Evolutionary conservation across 2,113 vertebrate species (phyloP).

Genomic region (Phylloscopus trochiloides): DNA sequence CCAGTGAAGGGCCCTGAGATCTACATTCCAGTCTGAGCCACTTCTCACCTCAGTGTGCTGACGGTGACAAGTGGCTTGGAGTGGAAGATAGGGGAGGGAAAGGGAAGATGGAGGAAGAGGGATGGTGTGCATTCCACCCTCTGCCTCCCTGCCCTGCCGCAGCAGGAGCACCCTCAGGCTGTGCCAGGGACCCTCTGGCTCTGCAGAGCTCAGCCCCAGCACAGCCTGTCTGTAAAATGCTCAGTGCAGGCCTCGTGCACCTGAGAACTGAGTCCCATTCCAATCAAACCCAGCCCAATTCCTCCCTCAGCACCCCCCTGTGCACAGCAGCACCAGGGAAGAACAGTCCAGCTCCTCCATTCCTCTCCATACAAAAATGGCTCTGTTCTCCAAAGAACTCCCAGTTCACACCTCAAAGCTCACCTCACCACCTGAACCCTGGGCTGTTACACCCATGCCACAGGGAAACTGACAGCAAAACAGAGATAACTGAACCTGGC

Average conservation of each 20-base stretch:
- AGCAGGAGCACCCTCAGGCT: background rate
- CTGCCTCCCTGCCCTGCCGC: too few relatives aligned
- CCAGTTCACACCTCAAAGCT: background rate
- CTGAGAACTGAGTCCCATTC: background rate
- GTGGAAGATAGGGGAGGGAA: background rate
- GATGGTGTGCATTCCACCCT: background rate
- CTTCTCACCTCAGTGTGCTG: background rate
- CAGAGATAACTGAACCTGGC: background rate
- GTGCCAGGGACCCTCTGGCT: background rate
- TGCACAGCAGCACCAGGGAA: fast-evolving
- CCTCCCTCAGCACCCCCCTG: background rate
- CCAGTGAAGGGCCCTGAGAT: fast-evolving
- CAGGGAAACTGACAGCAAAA: background rate
- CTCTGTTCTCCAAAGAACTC: background rate
- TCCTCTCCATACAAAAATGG: background rate
- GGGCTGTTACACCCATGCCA: fast-evolving
- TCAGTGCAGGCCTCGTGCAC: fast-evolving
- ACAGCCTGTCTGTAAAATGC: background rate
- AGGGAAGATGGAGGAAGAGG: background rate
- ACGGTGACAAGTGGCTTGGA: background rate
- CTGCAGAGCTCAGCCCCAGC: background rate
- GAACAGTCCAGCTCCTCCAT: background rate
- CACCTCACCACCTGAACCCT: background rate
- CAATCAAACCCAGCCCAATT: fast-evolving
- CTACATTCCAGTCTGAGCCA: background rate